These are phyloP conservation scores for Noctilio leporinus DNA, from an alignment of 2,113 vertebrate species.

Conservation along the genomic window DNA sequence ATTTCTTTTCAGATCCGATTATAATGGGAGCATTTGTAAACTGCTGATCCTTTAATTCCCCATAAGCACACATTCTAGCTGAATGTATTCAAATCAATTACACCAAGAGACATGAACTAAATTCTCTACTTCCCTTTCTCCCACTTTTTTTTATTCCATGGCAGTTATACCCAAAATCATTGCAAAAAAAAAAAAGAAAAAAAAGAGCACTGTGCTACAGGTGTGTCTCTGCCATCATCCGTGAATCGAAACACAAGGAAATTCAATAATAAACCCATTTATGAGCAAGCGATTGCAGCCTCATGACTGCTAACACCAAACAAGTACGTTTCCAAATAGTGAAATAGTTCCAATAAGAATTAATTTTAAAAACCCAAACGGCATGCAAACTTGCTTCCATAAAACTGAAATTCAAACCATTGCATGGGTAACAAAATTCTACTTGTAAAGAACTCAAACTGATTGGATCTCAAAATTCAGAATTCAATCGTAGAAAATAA, in stretches of 20 bases:
- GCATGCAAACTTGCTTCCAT: slow-evolving; percentile 14
- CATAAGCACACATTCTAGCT: slow-evolving; percentile 48
- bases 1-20: slow-evolving; percentile 52
- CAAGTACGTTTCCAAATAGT: slow-evolving; percentile 46
- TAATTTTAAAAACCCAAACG: slow-evolving; percentile 51
- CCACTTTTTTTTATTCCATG: neutral
- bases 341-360: slow-evolving; percentile 51
- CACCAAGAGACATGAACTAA: slow-evolving; percentile 12
- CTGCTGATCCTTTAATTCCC: slow-evolving; percentile 62
- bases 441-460: slow-evolving; percentile 47
- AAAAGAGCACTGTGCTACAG: neutral
- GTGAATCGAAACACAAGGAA: neutral
- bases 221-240: neutral
- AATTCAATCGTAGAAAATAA: slow-evolving; percentile 62
- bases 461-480: slow-evolving; percentile 59
- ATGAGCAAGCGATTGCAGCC: neutral
- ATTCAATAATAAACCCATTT: neutral
- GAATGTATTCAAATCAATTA: slow-evolving; percentile 53
- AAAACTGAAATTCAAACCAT: slow-evolving; percentile 59
- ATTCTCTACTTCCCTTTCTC: slow-evolving; percentile 29
- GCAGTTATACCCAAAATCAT: neutral
- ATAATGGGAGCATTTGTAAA: slow-evolving; percentile 67
- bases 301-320: neutral
- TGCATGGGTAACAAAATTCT: slow-evolving; percentile 47
- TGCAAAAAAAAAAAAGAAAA: neutral